phyloP scores from a whole-genome alignment of 2,888 invertebrate species.

The Caenorhabditis sp. region DNA sequence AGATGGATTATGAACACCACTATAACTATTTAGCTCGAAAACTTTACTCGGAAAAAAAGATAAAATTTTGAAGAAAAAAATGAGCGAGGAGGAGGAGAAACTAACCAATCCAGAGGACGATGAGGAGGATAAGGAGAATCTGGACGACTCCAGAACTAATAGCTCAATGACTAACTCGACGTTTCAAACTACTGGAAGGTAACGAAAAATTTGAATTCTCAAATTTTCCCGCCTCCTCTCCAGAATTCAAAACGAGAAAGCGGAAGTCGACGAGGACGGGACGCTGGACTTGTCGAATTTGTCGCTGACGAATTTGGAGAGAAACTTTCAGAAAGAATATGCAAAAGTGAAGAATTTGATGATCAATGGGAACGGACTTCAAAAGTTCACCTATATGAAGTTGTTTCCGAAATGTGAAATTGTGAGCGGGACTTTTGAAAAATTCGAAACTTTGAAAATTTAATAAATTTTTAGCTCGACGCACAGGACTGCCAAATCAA shows the following conservation, averaged over 20 bases:
- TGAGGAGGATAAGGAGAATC: slow-evolving; percentile 59
- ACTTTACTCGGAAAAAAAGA: not conserved
- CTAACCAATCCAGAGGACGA: not conserved
- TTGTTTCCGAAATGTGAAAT: slow-evolving; percentile 56
- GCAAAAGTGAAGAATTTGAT: slow-evolving; percentile 40
- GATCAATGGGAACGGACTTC: slow-evolving; percentile 37
- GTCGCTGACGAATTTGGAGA: slow-evolving; percentile 49
- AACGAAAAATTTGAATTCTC: not conserved
- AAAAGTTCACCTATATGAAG: slow-evolving; percentile 44
- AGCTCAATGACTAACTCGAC: slow-evolving; percentile 61
- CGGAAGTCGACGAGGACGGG: slow-evolving; percentile 39
- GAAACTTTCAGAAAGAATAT: slow-evolving; percentile 46
- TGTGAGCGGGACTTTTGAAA: slow-evolving; percentile 21
- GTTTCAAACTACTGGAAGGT: slow-evolving; percentile 28
- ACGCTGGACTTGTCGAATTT: slow-evolving; percentile 50
- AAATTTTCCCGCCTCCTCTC: not conserved
- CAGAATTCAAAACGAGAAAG: slow-evolving; percentile 59
- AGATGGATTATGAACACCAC: slow-evolving; percentile 20
- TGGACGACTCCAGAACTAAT: slow-evolving; percentile 50
- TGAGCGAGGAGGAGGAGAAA: slow-evolving; percentile 44
- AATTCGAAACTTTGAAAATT: not conserved
- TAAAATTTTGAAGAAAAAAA: slow-evolving; percentile 2
- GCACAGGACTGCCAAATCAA: slow-evolving; percentile 46
- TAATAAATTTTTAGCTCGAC: slow-evolving; percentile 42
- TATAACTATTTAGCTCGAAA: not conserved